A percentile compares a stretch with the other conserved stretches of the same genome.
phyloP scores from a whole-genome alignment of 1,140 invertebrate genomes.

The Nasonia vitripennis region DNA sequence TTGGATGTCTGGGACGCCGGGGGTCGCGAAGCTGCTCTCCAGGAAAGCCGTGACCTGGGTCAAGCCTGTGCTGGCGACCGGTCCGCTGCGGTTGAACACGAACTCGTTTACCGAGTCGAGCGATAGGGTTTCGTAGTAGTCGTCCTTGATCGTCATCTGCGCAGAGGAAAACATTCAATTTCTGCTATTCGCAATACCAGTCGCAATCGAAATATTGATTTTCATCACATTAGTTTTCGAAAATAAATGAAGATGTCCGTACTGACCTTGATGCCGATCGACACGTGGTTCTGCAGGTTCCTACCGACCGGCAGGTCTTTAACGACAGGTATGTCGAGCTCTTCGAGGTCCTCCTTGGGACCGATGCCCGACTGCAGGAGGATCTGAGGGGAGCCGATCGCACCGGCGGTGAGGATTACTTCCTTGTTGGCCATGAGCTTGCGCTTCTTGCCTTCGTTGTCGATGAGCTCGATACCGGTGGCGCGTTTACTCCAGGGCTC shows the following conservation, averaged over 20 bases:
- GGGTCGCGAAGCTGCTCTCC: slow-evolving; percentile 63
- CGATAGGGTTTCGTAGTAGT: slow-evolving; percentile 64
- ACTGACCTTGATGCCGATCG: slow-evolving; percentile 61
- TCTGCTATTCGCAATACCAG: not conserved
- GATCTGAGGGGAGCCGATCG: slow-evolving; percentile 82
- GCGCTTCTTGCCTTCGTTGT: slow-evolving; percentile 66
- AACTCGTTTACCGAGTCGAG: slow-evolving; percentile 69
- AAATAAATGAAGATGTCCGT: not conserved
- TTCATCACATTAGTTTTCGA: not conserved
- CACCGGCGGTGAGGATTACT: slow-evolving; percentile 81
- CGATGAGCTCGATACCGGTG: slow-evolving; percentile 78
- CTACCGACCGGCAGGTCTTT: slow-evolving; percentile 77
- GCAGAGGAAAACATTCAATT: not conserved
- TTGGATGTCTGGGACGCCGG: slow-evolving; percentile 66
- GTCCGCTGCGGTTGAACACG: slow-evolving; percentile 67
- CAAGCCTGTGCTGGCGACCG: slow-evolving; percentile 72
- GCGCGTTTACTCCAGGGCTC: slow-evolving; percentile 75
- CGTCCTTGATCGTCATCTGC: slow-evolving; percentile 69
- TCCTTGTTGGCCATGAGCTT: slow-evolving; percentile 74
- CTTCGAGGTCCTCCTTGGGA: slow-evolving; percentile 76
- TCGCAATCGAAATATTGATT: too few species aligned
- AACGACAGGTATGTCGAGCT: slow-evolving; percentile 71
- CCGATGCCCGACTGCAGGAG: slow-evolving; percentile 83
- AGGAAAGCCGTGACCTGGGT: slow-evolving; percentile 73
- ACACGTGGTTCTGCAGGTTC: slow-evolving; percentile 78